Evolutionary conservation across 2,888 invertebrate species (phyloP), one percentile per base, ranked within the genome.

Genomic region (Caenorhabditis wallacei): DNA sequence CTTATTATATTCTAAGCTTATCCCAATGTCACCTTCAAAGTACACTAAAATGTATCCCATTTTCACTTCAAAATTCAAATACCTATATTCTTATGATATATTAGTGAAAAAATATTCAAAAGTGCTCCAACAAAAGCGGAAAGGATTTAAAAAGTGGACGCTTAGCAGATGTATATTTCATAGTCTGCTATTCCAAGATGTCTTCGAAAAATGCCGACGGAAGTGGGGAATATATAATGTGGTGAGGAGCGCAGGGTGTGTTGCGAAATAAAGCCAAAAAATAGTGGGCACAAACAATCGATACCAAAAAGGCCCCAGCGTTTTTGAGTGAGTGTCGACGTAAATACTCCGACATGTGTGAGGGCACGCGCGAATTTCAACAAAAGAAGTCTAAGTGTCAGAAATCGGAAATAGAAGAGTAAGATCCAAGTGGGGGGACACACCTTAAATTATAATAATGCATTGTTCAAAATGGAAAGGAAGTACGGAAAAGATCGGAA

Each of bases 201-300:
- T 37, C 11, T 64, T 54, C 18, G 16, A 56, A 37, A 72, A 75
- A 63, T 40, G 64, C 63, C 43, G 68, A 61, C 51, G 53, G 30
- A 69, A 61, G 69, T 69, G 61, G 59, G n/a, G 78, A 78, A 69
- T 78, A 54, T 69, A 11, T 78, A 78, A 69, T 78, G 75, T 53
- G 78, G 59, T 35, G 69, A 30, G 54, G 40, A n/a, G 24, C 11
- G 43, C n/a, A 35, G 43, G 16, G 75, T 69, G 75, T 69, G 78
- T 78, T 78, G 78, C 78, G 78, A 78, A 78, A 78, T 78, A 70
- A 78, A 78, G 69, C 78, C 78, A 51, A 63, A 78, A 76, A 68
- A 35, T 61, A 18, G 69, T 78, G 63, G 78, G 69, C 78, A 69
- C 78, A 59, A 78, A 78, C 76, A 78, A 78, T 78, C 78, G 69